Conservation (phyloP, 2,888 invertebrate species). For the Pollenia amentaria region DNA sequence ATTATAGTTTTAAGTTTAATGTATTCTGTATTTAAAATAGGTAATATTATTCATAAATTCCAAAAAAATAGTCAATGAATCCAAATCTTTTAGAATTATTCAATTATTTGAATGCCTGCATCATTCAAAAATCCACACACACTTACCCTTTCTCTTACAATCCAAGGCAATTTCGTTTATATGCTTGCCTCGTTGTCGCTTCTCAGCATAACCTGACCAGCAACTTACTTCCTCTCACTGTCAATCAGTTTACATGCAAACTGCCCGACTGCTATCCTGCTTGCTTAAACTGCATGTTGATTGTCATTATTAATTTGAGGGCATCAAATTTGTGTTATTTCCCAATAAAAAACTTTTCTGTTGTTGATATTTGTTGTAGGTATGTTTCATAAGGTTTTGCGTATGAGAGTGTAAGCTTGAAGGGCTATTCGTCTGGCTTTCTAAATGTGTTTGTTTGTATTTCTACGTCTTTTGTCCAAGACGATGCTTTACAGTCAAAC, state of each 20-base stretch:
- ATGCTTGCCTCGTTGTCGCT: slow-evolving; percentile 5
- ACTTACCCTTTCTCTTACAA: neutral
- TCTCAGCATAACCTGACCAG: neutral
- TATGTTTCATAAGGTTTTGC: slow-evolving; percentile 23
- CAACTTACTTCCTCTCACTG: neutral
- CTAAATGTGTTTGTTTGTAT: slow-evolving; percentile 12
- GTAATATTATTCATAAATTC: no score
- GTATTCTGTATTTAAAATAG: no score
- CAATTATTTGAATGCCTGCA: neutral
- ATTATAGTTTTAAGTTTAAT: no score
- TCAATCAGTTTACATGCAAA: neutral
- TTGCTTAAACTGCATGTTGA: slow-evolving; percentile 59
- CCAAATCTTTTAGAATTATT: no score
- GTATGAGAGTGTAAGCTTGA: neutral
- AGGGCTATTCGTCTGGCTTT: neutral
- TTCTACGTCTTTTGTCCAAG: slow-evolving; percentile 42
- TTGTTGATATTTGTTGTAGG: slow-evolving; percentile 47
- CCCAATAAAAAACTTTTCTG: slow-evolving; percentile 58
- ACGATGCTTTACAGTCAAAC: slow-evolving; percentile 52
- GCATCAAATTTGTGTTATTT: slow-evolving; percentile 79
- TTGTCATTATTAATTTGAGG: slow-evolving; percentile 82
- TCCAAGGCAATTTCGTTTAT: slow-evolving; percentile 18
- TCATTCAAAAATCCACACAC: neutral
- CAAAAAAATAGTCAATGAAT: no score
- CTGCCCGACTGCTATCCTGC: neutral